Base-by-base conservation (phyloP, 2,888 invertebrate genomes). In the Stenodema calcarata region DNA sequence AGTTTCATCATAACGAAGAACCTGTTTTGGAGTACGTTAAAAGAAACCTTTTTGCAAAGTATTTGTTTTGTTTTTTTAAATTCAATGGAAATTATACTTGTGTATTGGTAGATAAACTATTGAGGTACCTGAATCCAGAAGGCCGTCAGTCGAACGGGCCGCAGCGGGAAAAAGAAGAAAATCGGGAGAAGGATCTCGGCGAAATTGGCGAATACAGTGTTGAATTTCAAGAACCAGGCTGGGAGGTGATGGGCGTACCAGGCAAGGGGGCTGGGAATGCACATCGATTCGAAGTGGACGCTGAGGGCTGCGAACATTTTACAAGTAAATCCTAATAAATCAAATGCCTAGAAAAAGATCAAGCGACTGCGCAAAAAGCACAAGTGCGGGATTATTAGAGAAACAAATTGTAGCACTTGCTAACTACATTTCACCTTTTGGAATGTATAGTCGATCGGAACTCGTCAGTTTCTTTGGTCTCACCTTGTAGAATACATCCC, bases 171-270 rank as follows among this genome's bases (percentile, higher is more conserved):
- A 90, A 96, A 95, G 91, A 95, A 96, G 73, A 96, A 91, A 89
- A 95, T 93, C 23, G 96, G 95, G 81, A 95, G 90, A 0, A 92
- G 91, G 75, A 95, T 92, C 91, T 96, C 95, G 87, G 93, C 92
- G 44, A 95, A 91, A 90, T 93, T 94, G 0, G 94, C 93, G 54
- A 91, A 91, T 18, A 94, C 94, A 18, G 93, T 93, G 79, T 92
- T 91, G 14, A 95, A 90, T 89, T 93, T 93, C 78, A 95, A 92
- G 88, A 94, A 91, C 94, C 94, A 95, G 2, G 90, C 90, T 16
- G 96, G 95, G n/a, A 95, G 90, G 88, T 95, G 93, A 90, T 95
- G 94, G 41, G 93, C 93, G 90, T 94, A 95, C 95, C 95, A 96
- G 0, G 95, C 94, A 42, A 95, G 90, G 0, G 94, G 93, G 11